These are phyloP conservation scores for Lasioglossum zephyrum DNA, from an alignment of 2,888 invertebrate genomes.

Conservation along the genomic window DNA sequence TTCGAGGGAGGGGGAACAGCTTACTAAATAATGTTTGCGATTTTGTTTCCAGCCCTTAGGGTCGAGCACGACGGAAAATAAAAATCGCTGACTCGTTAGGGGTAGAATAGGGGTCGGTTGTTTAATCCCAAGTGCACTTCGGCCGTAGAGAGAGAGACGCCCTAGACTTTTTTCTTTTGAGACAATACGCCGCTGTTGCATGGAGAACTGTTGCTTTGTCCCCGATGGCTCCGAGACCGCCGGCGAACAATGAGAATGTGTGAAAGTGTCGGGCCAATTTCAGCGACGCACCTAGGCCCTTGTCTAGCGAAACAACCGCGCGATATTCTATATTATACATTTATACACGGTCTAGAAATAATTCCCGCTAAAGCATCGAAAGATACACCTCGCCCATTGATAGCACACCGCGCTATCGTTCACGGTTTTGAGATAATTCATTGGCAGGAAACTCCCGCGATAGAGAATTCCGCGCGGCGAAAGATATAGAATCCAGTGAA, in stretches of 20 bases:
- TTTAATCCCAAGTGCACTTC: slow-evolving; percentile 78
- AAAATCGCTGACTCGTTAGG: slow-evolving; percentile 59
- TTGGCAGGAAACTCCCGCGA: slow-evolving; percentile 56
- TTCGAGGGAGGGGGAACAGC: neutral
- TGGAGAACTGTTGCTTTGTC: slow-evolving; percentile 70
- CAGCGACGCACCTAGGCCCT: neutral
- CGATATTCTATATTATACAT: neutral
- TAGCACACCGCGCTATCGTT: slow-evolving; percentile 40
- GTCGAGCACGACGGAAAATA: slow-evolving; percentile 8
- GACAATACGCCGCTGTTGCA: slow-evolving; percentile 75
- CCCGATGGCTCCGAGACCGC: slow-evolving; percentile 41
- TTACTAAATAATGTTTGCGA: slow-evolving; percentile 13
- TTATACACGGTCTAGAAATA: neutral
- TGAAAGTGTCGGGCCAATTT: slow-evolving; percentile 16
- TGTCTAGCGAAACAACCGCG: neutral
- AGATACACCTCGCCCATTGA: slow-evolving; percentile 4
- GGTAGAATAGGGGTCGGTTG: slow-evolving; percentile 69
- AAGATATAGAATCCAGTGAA: neutral
- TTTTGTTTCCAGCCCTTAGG: neutral
- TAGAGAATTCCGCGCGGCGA: slow-evolving; percentile 28
- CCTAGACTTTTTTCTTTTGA: slow-evolving; percentile 70
- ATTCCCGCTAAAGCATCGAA: slow-evolving; percentile 8
- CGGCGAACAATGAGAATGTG: slow-evolving; percentile 31
- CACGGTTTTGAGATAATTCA: slow-evolving; percentile 54
- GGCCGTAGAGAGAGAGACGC: slow-evolving; percentile 55